Conservation (phyloP, 2,797 vertebrate species). For the Garrulus glandarius region DNA sequence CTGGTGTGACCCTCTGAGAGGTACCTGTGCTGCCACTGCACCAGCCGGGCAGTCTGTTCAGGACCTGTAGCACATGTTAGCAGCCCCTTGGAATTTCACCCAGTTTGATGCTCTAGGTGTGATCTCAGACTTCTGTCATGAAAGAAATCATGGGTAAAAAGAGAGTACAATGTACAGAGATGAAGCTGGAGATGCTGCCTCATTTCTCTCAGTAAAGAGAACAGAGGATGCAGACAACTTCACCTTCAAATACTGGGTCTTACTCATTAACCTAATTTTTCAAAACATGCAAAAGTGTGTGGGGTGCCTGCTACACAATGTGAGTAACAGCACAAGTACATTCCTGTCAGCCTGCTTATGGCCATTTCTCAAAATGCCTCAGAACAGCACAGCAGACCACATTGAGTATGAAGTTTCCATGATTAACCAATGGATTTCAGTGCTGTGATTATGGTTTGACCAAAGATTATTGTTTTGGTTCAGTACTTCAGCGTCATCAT, state of each 20-base stretch:
- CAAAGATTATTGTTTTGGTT: slow-evolving; percentile 30
- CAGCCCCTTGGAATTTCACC: background rate
- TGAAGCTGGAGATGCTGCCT: background rate
- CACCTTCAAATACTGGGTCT: background rate
- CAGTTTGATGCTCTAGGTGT: background rate
- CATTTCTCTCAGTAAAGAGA: background rate
- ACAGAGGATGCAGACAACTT: background rate
- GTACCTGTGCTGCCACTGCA: background rate
- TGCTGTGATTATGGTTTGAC: slow-evolving; percentile 57
- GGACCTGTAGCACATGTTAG: rapidly evolving
- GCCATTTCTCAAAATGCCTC: background rate
- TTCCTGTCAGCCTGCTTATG: background rate
- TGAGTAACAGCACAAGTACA: background rate
- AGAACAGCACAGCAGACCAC: background rate
- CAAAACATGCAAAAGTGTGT: background rate
- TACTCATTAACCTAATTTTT: background rate
- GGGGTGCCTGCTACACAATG: background rate
- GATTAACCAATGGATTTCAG: slow-evolving; percentile 16
- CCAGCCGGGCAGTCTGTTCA: rapidly evolving
- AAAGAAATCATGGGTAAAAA: background rate
- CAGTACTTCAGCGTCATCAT: background rate
- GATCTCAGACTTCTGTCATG: background rate
- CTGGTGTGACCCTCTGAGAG: background rate
- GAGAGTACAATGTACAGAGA: background rate
- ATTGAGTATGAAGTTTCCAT: background rate